These are phyloP conservation scores for Microctenopoma stevenorrisi DNA, from an alignment of 2,797 vertebrate species.

Conservation along the genomic window DNA sequence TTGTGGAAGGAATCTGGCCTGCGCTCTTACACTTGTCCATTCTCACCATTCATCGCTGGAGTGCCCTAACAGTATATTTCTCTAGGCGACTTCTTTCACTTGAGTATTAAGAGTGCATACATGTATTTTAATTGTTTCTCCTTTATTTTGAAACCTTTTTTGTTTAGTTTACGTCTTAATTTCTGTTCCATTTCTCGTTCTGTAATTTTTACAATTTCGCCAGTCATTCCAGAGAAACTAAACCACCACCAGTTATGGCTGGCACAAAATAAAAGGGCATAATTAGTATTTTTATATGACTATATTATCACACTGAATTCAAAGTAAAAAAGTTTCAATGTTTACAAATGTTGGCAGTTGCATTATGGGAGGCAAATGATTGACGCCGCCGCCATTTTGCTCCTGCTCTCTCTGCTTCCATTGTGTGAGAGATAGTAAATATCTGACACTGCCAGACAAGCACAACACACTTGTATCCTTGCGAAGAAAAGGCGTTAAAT, in stretches of 20 bases:
- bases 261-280: neutral
- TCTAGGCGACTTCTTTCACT: too few species aligned
- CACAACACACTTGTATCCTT: conserved; percentile 77
- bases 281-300: too few species aligned
- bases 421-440: conserved; percentile 88
- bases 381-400: conserved; percentile 87
- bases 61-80: too few species aligned
- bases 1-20: too few species aligned
- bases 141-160: too few species aligned
- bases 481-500: conserved; percentile 58
- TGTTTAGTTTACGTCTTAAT: too few species aligned
- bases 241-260: neutral
- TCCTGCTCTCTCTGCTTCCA: conserved; percentile 77
- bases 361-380: conserved; percentile 84
- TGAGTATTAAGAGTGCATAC: too few species aligned
- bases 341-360: conserved; percentile 76
- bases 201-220: neutral
- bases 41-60: too few species aligned
- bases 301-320: rapidly evolving
- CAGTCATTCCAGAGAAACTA: too few species aligned
- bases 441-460: conserved; percentile 81
- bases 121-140: too few species aligned
- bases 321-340: conserved; percentile 34
- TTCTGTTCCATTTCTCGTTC: too few species aligned
- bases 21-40: too few species aligned